Conservation (phyloP, 2,888 invertebrate genomes). For the Prosapia bicincta region DNA sequence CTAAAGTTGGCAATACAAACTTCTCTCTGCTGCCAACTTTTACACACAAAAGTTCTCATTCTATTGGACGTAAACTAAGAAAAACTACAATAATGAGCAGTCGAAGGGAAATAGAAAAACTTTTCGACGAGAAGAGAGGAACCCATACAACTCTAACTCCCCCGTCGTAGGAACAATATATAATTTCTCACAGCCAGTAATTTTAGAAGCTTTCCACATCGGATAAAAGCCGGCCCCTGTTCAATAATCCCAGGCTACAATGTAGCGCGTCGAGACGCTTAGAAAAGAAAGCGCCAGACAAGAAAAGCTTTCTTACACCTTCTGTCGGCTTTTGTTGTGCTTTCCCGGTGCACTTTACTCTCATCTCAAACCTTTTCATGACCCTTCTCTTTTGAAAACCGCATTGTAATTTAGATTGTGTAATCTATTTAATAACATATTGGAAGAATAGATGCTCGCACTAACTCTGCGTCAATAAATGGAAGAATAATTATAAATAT, state of each 20-base stretch:
- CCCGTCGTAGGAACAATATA: not conserved
- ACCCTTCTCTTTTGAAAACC: too few relatives aligned
- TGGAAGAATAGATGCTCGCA: too few relatives aligned
- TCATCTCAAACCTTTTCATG: too few relatives aligned
- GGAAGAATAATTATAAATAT: too few relatives aligned
- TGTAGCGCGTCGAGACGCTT: too few relatives aligned
- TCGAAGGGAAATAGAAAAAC: constrained; percentile 19
- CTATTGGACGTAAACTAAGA: not conserved
- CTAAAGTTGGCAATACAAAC: not conserved
- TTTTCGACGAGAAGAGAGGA: not conserved
- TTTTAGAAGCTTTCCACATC: not conserved
- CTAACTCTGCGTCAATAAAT: too few relatives aligned
- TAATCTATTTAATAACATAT: too few relatives aligned
- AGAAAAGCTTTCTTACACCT: too few relatives aligned
- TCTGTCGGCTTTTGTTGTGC: too few relatives aligned
- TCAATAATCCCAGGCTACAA: not conserved
- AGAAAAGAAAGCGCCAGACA: too few relatives aligned
- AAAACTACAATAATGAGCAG: constrained; percentile 20
- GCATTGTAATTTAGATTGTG: too few relatives aligned
- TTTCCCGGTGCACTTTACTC: too few relatives aligned
- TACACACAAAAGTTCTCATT: not conserved
- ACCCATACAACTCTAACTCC: not conserved
- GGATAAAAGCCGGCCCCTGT: not conserved
- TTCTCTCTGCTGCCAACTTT: not conserved
- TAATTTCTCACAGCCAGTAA: not conserved